A percentile compares a stretch with the other conserved stretches of the same genome.
Evolutionary conservation across 1,140 invertebrate genomes (phyloP).

Genomic region (Macrobrachium nipponense): DNA sequence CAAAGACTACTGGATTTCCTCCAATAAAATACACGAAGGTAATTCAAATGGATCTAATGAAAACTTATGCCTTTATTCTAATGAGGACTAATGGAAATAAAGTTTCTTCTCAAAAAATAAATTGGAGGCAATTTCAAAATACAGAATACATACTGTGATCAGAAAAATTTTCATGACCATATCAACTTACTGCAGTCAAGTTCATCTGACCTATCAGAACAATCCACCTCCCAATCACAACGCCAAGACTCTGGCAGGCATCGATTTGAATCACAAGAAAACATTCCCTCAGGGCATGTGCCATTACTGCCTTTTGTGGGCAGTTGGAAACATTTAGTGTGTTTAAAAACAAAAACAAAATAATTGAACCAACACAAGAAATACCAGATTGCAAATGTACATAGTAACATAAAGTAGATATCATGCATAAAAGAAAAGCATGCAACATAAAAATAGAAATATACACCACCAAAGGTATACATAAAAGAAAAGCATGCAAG

Average conservation of each 20-base stretch:
- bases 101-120: no score
- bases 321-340: no score
- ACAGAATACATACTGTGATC: neutral
- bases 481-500: neutral
- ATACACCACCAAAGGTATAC: no score
- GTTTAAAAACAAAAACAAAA: neutral
- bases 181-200: constrained; percentile 72
- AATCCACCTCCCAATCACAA: constrained; percentile 87
- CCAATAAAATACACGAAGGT: no score
- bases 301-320: constrained; percentile 27
- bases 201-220: constrained; percentile 85
- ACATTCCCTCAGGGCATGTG: constrained; percentile 37
- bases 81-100: no score
- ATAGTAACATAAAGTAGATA: no score
- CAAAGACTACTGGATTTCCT: no score
- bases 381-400: no score
- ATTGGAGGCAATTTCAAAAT: no score
- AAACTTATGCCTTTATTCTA: no score
- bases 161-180: neutral
- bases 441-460: no score
- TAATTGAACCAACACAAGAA: neutral
- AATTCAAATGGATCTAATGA: no score
- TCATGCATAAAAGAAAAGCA: neutral
- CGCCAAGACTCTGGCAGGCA: constrained; percentile 88
- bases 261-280: constrained; percentile 50